These are phyloP conservation scores for Agelaius phoeniceus DNA, from an alignment of 2,113 vertebrate genomes.

Conservation along the genomic window DNA sequence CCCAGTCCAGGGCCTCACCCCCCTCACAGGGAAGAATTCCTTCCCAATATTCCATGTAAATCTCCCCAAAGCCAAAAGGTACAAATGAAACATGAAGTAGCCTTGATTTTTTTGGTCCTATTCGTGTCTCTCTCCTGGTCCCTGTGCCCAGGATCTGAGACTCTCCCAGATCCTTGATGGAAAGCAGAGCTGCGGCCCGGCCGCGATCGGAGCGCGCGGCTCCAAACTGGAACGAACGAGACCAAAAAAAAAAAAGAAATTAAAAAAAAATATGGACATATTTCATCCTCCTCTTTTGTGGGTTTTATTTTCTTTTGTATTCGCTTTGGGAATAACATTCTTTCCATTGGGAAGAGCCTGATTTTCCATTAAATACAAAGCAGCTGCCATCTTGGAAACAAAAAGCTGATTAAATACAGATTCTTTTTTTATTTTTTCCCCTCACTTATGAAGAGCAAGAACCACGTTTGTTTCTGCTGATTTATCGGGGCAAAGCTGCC, in stretches of 20 bases:
- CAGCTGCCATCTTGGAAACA: constrained; percentile 70
- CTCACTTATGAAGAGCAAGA: background rate
- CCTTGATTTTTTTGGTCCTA: accelerated
- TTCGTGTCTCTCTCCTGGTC: background rate
- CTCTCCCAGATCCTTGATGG: background rate
- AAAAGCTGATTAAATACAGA: constrained; percentile 59
- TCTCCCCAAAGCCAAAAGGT: accelerated
- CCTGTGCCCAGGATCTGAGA: accelerated
- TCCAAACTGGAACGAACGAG: background rate
- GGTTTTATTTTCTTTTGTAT: constrained; percentile 59
- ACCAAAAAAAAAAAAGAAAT: background rate
- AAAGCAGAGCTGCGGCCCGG: background rate
- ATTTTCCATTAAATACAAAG: constrained; percentile 72
- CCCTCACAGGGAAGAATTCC: background rate
- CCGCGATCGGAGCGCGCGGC: background rate
- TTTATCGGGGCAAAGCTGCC: constrained; percentile 31
- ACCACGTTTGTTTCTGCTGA: background rate
- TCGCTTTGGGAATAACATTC: constrained; percentile 64
- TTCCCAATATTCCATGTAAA: background rate
- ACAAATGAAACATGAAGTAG: accelerated
- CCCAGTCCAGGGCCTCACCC: background rate
- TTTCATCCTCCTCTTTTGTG: constrained; percentile 50
- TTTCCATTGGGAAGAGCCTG: constrained; percentile 64
- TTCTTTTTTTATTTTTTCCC: background rate
- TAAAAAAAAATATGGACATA: background rate